Percentiles rank a stretch among this genome's conserved stretches.
phyloP scores from a whole-genome alignment of 2,888 invertebrate genomes.

The Tipula unca region DNA sequence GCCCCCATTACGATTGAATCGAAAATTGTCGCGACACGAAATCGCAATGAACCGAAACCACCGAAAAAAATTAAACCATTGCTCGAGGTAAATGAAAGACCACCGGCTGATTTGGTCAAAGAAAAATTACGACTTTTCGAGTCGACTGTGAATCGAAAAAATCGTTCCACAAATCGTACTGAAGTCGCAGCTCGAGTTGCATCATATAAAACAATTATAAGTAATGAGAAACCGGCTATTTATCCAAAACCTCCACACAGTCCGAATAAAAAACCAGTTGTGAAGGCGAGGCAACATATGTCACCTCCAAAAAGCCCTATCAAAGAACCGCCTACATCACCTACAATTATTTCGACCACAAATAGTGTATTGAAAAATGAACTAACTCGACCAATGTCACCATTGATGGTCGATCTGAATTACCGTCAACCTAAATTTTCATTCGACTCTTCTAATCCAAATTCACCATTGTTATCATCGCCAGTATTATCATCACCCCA shows the following conservation, averaged over 20 bases:
- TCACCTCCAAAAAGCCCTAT: slow-evolving; percentile 25
- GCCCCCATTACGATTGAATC: slow-evolving; percentile 38
- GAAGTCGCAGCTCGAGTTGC: slow-evolving; percentile 58
- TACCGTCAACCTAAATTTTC: not conserved
- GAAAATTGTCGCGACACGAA: slow-evolving; percentile 41
- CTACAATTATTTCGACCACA: not conserved
- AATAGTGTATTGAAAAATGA: not conserved
- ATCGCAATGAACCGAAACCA: slow-evolving; percentile 35
- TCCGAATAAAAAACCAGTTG: slow-evolving; percentile 28
- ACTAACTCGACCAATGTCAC: slow-evolving; percentile 1
- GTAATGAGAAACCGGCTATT: slow-evolving; percentile 48
- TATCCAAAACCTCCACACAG: slow-evolving; percentile 44
- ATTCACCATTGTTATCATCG: slow-evolving; percentile 22
- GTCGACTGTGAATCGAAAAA: slow-evolving; percentile 48
- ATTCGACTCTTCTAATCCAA: not conserved
- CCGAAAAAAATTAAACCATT: slow-evolving; percentile 53
- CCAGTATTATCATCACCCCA: slow-evolving; percentile 17
- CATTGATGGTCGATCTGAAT: slow-evolving; percentile 1
- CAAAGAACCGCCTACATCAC: not conserved
- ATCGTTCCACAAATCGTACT: slow-evolving; percentile 40
- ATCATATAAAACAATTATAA: slow-evolving; percentile 54
- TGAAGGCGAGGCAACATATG: slow-evolving; percentile 26
- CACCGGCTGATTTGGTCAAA: slow-evolving; percentile 83
- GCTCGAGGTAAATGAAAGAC: slow-evolving; percentile 67
- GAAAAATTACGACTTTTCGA: slow-evolving; percentile 81